Base-by-base conservation (phyloP, 2,113 vertebrate species). In the Solea senegalensis region DNA sequence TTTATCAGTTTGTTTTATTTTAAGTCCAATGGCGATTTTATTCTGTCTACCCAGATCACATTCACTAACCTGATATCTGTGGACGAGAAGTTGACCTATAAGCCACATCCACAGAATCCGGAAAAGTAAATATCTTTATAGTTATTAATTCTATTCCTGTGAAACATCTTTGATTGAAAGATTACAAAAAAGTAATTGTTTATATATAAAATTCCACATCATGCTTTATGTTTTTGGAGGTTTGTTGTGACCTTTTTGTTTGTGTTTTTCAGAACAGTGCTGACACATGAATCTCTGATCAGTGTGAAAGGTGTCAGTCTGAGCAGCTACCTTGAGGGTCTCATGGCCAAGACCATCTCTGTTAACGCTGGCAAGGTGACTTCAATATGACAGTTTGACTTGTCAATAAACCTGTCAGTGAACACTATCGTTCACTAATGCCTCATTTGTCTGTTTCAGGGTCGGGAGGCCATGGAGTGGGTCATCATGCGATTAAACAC, bases 391-490 rank as follows among this genome's bases (percentile, higher is more conserved):
- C 10, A 16, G 2, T 12, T 4, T 26, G 43, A 16, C 16, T 3
- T 3, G 44, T 40, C 8, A 39, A 4, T 3, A 2, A 11, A 7
- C 2, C 27, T 26, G 39, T 34, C 27, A 10, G 44, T 64, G 1
- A 9, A 12, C 45, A 4, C 43, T 11, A 11, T 8, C n/a, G 41
- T 28, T 12, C 8, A 28, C 0, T 74, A 64, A 71, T 9, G 2
- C 55, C 5, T 63, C 55, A 4, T 56, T 0, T 21, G 0, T 78
- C 6, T 65, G 46, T 66, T 2, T 34, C 81, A 99, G 97, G 98
- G 98, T 39, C 95, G 97, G 14, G 98, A 99, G 90, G 98, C 98
- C 0, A 89, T 99, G 96, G 98, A 99, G 69, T 99, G 98, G 98
- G 98, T 99, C 41, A 99, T 99, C 79, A 92, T 93, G 10, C 93